These are phyloP conservation scores for Lottia gigantea DNA, from an alignment of 2,888 invertebrate genomes.

Conservation along the genomic window DNA sequence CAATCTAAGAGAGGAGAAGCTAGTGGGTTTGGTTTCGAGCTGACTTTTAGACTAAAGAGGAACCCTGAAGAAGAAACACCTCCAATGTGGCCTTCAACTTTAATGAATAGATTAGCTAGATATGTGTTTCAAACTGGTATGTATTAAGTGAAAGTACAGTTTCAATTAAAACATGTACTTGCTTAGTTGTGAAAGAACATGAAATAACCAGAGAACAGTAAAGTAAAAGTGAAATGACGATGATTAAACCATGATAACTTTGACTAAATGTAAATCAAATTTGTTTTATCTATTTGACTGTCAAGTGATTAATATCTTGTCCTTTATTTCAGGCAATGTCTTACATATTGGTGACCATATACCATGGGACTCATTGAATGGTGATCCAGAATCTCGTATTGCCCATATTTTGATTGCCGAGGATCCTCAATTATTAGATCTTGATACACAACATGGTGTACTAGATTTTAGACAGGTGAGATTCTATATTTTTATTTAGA, in stretches of 20 bases:
- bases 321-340: slow-evolving; percentile 73
- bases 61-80: slow-evolving; percentile 77
- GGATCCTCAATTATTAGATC: slow-evolving; percentile 80
- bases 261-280: no score
- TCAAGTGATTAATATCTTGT: not conserved
- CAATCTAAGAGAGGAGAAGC: slow-evolving; percentile 68
- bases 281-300: no score
- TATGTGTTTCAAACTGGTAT: slow-evolving; percentile 90
- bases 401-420: slow-evolving; percentile 86
- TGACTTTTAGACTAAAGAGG: slow-evolving; percentile 83
- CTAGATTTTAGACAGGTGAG: slow-evolving; percentile 80
- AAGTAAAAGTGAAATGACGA: no score
- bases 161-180: no score
- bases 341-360: slow-evolving; percentile 91
- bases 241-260: no score
- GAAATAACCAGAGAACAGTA: no score
- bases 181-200: no score
- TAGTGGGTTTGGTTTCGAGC: slow-evolving; percentile 90
- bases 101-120: slow-evolving; percentile 90
- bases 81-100: slow-evolving; percentile 92
- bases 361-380: slow-evolving; percentile 90
- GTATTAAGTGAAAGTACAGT: slow-evolving; percentile 16
- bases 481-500: no score
- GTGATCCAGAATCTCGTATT: slow-evolving; percentile 76
- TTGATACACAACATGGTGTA: slow-evolving; percentile 79